Conservation (phyloP, 1,140 invertebrate species). For the Danaus plexippus region DNA sequence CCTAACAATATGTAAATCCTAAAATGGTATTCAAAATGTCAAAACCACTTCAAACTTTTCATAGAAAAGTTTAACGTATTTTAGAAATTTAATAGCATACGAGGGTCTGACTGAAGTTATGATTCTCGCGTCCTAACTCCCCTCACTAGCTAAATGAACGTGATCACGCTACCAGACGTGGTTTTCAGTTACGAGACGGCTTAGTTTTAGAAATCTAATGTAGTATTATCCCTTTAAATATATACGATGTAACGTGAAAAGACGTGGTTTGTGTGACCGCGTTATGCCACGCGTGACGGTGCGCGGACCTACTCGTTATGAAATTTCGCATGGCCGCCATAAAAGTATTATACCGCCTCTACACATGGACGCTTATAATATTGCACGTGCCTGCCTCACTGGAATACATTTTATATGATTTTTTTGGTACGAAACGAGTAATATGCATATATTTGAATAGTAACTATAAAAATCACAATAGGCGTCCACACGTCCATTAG, state of each 20-base stretch:
- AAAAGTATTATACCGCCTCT: constrained; percentile 1
- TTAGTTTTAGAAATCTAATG: no score
- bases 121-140: not conserved
- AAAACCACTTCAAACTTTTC: not conserved
- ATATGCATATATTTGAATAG: no score
- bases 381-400: not conserved
- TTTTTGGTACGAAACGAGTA: no score
- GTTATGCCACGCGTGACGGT: constrained; percentile 5
- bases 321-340: constrained; percentile 1
- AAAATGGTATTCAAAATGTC: constrained; percentile 4
- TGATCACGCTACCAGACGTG: no score
- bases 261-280: constrained; percentile 1
- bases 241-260: constrained; percentile 4
- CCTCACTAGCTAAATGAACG: no score
- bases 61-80: constrained; percentile 2
- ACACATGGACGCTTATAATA: not conserved
- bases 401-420: no score
- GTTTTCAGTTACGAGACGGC: no score
- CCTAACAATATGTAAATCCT: no score
- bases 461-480: no score
- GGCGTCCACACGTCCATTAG: no score
- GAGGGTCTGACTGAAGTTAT: not conserved
- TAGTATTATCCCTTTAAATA: not conserved
- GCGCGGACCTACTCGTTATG: constrained; percentile 4
- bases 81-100: constrained; percentile 3